phyloP scores from a whole-genome alignment of 1,140 invertebrate species.

The Drosophila setifemur region DNA sequence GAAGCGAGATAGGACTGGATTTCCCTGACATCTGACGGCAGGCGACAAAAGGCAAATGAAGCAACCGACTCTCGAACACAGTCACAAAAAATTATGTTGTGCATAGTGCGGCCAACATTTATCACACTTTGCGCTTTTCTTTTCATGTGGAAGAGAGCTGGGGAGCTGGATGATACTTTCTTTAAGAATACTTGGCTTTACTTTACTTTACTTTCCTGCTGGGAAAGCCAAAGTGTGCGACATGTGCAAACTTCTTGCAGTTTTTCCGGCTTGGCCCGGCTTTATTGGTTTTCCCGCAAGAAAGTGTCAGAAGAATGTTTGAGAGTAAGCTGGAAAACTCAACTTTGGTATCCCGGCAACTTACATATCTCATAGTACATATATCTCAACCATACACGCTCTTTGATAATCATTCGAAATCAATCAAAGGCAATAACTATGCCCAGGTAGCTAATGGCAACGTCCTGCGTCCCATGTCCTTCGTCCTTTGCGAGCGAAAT shows the following conservation, averaged over 20 bases:
- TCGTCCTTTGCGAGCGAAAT: not conserved
- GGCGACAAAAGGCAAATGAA: conserved; percentile 50
- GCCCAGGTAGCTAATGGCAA: conserved; percentile 43
- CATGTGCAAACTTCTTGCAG: conserved; percentile 35
- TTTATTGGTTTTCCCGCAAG: conserved; percentile 35
- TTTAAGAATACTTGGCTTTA: no score
- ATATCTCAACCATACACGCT: not conserved
- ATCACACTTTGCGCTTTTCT: conserved; percentile 48
- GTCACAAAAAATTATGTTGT: conserved; percentile 33
- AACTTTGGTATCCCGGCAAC: conserved; percentile 24
- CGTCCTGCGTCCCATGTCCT: no score
- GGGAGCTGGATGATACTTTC: no score
- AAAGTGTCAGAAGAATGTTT: conserved; percentile 19
- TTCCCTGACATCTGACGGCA: conserved; percentile 37
- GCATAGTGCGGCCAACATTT: conserved; percentile 35
- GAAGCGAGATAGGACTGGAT: conserved; percentile 41
- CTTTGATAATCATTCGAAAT: conserved; percentile 19
- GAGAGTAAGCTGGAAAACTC: conserved; percentile 29
- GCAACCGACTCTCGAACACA: conserved; percentile 17
- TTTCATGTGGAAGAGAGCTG: not conserved
- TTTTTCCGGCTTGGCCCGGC: conserved; percentile 1
- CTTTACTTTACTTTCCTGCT: conserved; percentile 20
- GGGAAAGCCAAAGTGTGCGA: conserved; percentile 25
- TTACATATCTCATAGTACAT: not conserved
- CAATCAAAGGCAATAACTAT: conserved; percentile 43